Percentiles rank a stretch among this genome's conserved stretches.
Conservation (phyloP, 2,888 invertebrate species). For the Entomobrya multifasciata region DNA sequence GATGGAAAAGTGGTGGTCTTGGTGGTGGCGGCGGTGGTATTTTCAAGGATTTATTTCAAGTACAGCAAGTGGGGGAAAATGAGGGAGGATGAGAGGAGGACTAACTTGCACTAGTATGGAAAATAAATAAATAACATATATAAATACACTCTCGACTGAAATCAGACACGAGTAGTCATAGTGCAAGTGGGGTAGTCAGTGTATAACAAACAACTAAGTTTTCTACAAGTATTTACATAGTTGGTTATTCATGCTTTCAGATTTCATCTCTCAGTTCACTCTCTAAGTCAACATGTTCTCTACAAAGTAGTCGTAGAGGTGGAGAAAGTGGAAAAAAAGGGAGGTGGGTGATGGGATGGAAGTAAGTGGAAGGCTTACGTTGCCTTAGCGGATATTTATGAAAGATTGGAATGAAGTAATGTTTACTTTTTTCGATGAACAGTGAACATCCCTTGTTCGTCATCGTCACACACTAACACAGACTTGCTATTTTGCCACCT, state of each 20-base stretch:
- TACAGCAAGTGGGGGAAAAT: conserved; percentile 2
- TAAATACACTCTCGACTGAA: not conserved
- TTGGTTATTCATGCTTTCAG: conserved; percentile 7
- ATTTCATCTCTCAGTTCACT: not conserved
- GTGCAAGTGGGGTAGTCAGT: not conserved
- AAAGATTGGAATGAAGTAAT: too few relatives aligned
- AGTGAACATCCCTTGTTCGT: too few relatives aligned
- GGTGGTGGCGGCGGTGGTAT: not conserved
- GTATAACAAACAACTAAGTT: not conserved
- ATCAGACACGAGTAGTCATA: not conserved
- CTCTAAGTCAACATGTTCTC: too few relatives aligned
- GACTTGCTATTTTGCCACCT: too few relatives aligned
- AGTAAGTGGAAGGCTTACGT: too few relatives aligned
- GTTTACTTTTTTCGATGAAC: too few relatives aligned
- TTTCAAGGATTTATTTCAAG: conserved; percentile 48
- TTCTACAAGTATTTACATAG: not conserved
- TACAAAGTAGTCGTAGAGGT: too few relatives aligned
- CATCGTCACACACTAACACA: too few relatives aligned
- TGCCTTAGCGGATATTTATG: too few relatives aligned
- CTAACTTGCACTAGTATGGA: not conserved
- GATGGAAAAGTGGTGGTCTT: conserved; percentile 50
- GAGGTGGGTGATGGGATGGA: too few relatives aligned
- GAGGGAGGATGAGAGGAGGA: not conserved
- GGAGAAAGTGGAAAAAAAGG: too few relatives aligned
- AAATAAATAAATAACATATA: not conserved